These are phyloP conservation scores for Ditylenchus weischeri DNA, from an alignment of 2,888 invertebrate species.

Conservation along the genomic window DNA sequence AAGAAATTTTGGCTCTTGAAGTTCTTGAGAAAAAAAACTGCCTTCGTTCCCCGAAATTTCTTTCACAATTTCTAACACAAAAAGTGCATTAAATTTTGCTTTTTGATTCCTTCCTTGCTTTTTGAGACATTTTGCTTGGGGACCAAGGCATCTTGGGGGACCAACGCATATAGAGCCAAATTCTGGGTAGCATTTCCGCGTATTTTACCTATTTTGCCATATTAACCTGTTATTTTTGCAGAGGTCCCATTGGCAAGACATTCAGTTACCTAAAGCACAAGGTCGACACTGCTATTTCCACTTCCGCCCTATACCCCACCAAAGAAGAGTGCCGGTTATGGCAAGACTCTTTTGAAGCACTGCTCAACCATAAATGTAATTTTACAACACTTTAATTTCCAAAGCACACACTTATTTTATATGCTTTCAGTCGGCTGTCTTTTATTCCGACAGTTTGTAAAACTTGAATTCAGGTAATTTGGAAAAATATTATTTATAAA, in stretches of 20 bases:
- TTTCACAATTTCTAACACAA: too few relatives aligned
- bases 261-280: conserved; percentile 46
- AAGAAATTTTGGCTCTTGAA: too few relatives aligned
- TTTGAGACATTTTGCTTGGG: too few relatives aligned
- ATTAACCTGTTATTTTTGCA: conserved; percentile 19
- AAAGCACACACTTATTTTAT: too few relatives aligned
- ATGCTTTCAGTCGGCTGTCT: conserved; percentile 41
- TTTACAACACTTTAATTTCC: background rate
- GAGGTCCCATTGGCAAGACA: conserved; percentile 51
- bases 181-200: too few relatives aligned
- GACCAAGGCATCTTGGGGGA: too few relatives aligned
- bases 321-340: conserved; percentile 51
- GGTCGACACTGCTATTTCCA: conserved; percentile 47
- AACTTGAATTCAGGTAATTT: conserved; percentile 42
- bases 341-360: conserved; percentile 46
- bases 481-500: background rate
- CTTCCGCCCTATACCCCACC: conserved; percentile 48
- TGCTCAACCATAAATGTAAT: conserved; percentile 53
- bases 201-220: too few relatives aligned
- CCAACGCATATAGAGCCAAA: too few relatives aligned
- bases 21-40: too few relatives aligned
- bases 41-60: too few relatives aligned
- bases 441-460: conserved; percentile 51
- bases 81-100: too few relatives aligned
- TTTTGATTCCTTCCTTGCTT: too few relatives aligned